These are phyloP conservation scores for Chromis chromis DNA, from an alignment of 2,797 vertebrate species.

Conservation along the genomic window DNA sequence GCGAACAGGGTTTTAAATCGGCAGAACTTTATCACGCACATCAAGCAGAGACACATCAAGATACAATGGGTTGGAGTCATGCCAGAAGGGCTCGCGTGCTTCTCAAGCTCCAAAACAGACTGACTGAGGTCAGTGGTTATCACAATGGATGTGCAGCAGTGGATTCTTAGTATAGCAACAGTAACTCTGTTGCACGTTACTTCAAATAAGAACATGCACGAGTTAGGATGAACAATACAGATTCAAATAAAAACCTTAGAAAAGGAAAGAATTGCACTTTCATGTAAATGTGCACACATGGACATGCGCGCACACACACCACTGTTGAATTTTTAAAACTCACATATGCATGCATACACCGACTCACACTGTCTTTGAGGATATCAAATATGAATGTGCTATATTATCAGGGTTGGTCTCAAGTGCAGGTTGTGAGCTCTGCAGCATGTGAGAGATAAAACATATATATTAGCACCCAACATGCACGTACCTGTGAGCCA, in stretches of 20 bases:
- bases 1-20: neutral
- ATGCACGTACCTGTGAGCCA: constrained; percentile 86
- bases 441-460: neutral
- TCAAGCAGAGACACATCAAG: neutral
- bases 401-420: neutral
- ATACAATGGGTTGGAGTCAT: neutral
- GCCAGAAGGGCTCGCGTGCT: constrained; percentile 2
- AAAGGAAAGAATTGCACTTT: neutral
- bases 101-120: constrained; percentile 11
- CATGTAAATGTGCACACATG: neutral
- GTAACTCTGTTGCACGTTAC: neutral
- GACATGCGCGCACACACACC: neutral
- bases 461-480: too few relatives aligned
- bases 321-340: too few relatives aligned
- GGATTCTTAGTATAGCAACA: constrained; percentile 7
- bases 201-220: neutral
- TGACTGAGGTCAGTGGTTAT: constrained; percentile 9
- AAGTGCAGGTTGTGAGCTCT: too few relatives aligned
- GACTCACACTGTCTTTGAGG: too few relatives aligned
- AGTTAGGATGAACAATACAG: constrained; percentile 3
- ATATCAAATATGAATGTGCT: neutral
- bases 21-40: neutral
- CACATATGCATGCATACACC: too few relatives aligned
- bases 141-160: neutral
- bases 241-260: neutral